Evolutionary conservation across 1,140 invertebrate genomes (phyloP).

Genomic region (Nasonia giraulti): DNA sequence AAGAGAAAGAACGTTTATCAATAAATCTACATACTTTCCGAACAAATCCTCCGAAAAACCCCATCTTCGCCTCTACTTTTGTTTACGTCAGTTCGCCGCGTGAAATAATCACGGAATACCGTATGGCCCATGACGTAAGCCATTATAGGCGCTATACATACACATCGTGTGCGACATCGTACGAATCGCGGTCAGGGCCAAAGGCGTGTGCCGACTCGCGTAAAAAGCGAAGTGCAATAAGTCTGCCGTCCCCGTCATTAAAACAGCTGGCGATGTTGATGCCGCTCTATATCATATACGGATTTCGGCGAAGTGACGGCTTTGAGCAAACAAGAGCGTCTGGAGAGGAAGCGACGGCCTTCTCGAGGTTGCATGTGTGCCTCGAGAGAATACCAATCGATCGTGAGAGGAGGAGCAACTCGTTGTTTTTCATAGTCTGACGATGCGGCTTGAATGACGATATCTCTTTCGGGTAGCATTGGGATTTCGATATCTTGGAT

Average conservation of each 20-base stretch:
- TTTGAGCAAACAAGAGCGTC: background rate
- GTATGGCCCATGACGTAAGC: background rate
- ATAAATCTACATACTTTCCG: too few relatives aligned
- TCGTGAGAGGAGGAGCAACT: background rate
- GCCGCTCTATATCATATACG: background rate
- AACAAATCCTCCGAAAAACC: too few relatives aligned
- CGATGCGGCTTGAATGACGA: background rate
- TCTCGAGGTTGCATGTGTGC: background rate
- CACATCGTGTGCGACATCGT: background rate
- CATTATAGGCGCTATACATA: background rate
- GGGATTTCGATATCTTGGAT: background rate
- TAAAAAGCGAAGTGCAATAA: background rate
- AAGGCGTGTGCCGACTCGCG: background rate
- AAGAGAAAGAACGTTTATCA: too few relatives aligned
- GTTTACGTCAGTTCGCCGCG: background rate
- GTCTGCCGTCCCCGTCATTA: background rate
- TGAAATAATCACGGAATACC: background rate
- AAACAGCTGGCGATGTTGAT: background rate
- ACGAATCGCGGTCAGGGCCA: background rate
- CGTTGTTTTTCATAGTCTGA: background rate
- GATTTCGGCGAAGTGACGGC: background rate
- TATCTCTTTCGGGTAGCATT: background rate
- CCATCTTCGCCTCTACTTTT: background rate
- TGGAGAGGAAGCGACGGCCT: background rate
- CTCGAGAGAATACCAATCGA: slow-evolving; percentile 11